phyloP scores from a whole-genome alignment of 2,888 invertebrate genomes.

The Blastobasis lacticolella region DNA sequence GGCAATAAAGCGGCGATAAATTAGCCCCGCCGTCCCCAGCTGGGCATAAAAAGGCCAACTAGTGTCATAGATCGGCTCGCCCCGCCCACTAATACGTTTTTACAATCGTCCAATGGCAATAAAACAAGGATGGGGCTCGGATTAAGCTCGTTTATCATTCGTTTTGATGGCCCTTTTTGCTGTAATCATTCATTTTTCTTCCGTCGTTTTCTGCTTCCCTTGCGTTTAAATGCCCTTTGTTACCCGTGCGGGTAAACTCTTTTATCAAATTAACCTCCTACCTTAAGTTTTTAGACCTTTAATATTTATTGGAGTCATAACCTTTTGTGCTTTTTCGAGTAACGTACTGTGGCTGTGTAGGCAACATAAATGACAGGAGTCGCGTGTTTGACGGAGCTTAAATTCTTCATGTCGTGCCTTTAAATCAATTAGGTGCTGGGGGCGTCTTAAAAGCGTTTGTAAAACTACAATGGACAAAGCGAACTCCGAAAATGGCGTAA shows the following conservation, averaged over 20 bases:
- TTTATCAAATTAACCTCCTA: slow-evolving; percentile 51
- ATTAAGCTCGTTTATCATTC: slow-evolving; percentile 74
- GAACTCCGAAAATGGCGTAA: slow-evolving; percentile 3
- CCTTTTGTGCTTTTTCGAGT: slow-evolving; percentile 7
- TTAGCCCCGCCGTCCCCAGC: slow-evolving; percentile 43
- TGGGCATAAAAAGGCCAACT: slow-evolving; percentile 56
- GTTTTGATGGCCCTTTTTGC: slow-evolving; percentile 73
- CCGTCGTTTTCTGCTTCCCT: slow-evolving; percentile 67
- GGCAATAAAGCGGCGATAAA: slow-evolving; percentile 50
- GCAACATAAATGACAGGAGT: slow-evolving; percentile 29
- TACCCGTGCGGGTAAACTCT: slow-evolving; percentile 44
- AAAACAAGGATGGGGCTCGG: slow-evolving; percentile 69
- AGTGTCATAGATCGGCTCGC: slow-evolving; percentile 51
- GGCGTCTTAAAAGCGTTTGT: slow-evolving; percentile 39
- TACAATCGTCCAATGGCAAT: slow-evolving; percentile 69
- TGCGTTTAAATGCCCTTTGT: slow-evolving; percentile 66
- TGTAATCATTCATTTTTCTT: slow-evolving; percentile 74
- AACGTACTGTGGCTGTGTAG: background rate
- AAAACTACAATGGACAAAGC: slow-evolving; percentile 19
- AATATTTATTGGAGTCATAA: slow-evolving; percentile 7
- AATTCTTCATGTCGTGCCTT: slow-evolving; percentile 36
- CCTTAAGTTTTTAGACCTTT: slow-evolving; percentile 17
- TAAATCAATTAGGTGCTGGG: slow-evolving; percentile 44
- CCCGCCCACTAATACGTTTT: slow-evolving; percentile 68
- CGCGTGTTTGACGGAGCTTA: slow-evolving; percentile 38